Percentiles rank a stretch among this genome's conserved stretches.
phyloP scores from a whole-genome alignment of 2,888 invertebrate species.

The Mesorhabditis belari region DNA sequence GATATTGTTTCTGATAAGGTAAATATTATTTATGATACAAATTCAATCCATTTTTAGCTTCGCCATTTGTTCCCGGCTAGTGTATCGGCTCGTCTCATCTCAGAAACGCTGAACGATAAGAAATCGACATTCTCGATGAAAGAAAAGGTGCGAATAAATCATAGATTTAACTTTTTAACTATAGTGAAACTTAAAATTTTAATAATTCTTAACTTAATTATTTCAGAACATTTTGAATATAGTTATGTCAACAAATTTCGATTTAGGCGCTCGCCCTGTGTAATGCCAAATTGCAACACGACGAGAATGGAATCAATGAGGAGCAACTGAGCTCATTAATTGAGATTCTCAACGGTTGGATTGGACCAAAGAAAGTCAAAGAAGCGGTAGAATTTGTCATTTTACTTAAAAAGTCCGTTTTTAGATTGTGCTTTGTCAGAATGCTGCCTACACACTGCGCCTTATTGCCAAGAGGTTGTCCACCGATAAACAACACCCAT shows the following conservation, averaged over 20 bases:
- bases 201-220: background rate
- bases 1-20: slow-evolving; percentile 42
- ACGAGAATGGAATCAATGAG: slow-evolving; percentile 51
- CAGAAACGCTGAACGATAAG: slow-evolving; percentile 64
- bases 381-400: slow-evolving; percentile 13
- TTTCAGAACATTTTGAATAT: background rate
- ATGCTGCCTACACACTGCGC: slow-evolving; percentile 42
- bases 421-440: slow-evolving; percentile 39
- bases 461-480: slow-evolving; percentile 39
- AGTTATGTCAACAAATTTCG: background rate
- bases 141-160: slow-evolving; percentile 64
- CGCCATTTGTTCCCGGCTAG: slow-evolving; percentile 66
- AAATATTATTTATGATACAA: background rate
- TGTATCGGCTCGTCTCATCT: slow-evolving; percentile 73
- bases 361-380: slow-evolving; percentile 24
- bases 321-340: slow-evolving; percentile 32
- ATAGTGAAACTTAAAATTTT: background rate
- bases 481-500: slow-evolving; percentile 21
- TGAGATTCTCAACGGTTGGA: slow-evolving; percentile 33
- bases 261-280: slow-evolving; percentile 73
- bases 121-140: slow-evolving; percentile 52
- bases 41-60: slow-evolving; percentile 39
- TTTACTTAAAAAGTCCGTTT: slow-evolving; percentile 2
- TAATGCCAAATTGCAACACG: slow-evolving; percentile 71
- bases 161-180: background rate